Evolutionary conservation across 1,140 invertebrate genomes (phyloP), one percentile per base, ranked within the genome.

Genomic region (Polypedilum pembai): DNA sequence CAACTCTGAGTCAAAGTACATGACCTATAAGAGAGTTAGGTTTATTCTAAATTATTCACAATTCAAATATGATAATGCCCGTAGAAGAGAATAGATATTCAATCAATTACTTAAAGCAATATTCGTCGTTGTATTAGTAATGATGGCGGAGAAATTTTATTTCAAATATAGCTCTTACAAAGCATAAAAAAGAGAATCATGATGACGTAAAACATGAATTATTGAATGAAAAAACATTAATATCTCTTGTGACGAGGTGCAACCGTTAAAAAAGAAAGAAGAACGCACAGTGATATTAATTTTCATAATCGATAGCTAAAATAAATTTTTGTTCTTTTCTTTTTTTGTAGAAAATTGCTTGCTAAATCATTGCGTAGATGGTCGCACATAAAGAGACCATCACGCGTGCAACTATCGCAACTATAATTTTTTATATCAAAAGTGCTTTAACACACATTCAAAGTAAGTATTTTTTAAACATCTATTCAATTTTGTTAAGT

Each of bases 381-480:
- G 45, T 56, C 45, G 45, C 4, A 56, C 12, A 56, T n/a, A 56
- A 18, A 5, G n/a, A 20, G n/a, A 69, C 65, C 65, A 69, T 69
- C 65, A 20, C 20, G 20, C 65, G 18, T 21, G 17, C 65, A 69
- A 69, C 20, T 69, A 20, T 20, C 20, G 65, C 65, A 20, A 18
- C 65, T 21, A 69, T 69, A 69, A 69, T 69, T 69, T 56, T 69
- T 69, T 69, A 69, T 69, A 69, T 69, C 65, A 69, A 69, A 69
- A 69, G 65, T 69, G 65, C 65, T 69, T 69, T 69, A 69, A 20
- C 65, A 69, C 65, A 69, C 65, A 69, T 69, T 69, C 20, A 69
- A 69, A 69, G 65, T 69, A 69, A 69, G 65, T 69, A 33, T 33
- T 33, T 33, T 33, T 33, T 33, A n/a, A n/a, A 33, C 24, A 33